phyloP scores from a whole-genome alignment of 2,113 vertebrate species.

The Barbus barbus region DNA sequence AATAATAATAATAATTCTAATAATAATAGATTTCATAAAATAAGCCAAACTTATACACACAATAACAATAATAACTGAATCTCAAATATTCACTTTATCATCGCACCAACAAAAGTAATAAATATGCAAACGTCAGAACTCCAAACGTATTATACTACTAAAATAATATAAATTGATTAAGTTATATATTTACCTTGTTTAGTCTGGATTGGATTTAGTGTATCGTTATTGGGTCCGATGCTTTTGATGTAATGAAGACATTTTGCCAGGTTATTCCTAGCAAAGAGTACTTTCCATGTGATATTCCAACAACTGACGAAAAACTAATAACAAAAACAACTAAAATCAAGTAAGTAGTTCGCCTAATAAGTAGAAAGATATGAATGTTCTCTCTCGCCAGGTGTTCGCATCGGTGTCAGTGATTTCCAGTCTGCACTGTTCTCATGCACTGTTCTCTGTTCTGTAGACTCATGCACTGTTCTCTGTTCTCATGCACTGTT shows the following conservation, averaged over 20 bases:
- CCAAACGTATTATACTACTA: not conserved
- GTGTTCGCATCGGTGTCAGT: not conserved
- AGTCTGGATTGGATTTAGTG: not conserved
- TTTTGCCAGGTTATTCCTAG: conserved; percentile 46
- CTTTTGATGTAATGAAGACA: conserved; percentile 16
- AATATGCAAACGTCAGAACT: not conserved
- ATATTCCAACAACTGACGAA: not conserved
- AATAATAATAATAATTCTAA: not conserved
- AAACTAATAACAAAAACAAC: not conserved
- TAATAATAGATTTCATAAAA: not conserved
- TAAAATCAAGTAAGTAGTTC: not conserved
- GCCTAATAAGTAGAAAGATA: not conserved
- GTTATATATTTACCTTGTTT: conserved; percentile 26
- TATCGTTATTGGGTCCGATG: conserved; percentile 32
- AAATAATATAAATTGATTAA: not conserved
- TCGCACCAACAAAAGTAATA: not conserved
- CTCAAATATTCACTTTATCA: not conserved
- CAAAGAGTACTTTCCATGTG: conserved; percentile 36
- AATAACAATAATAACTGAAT: not conserved
- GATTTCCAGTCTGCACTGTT: conserved; percentile 7
- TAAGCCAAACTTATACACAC: not conserved
- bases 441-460: not conserved
- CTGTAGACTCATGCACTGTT: not conserved
- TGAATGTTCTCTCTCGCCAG: not conserved
- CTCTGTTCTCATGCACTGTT: not conserved